These are phyloP conservation scores for Meleagris gallopavo DNA, from an alignment of 2,113 vertebrate genomes.

Conservation along the genomic window DNA sequence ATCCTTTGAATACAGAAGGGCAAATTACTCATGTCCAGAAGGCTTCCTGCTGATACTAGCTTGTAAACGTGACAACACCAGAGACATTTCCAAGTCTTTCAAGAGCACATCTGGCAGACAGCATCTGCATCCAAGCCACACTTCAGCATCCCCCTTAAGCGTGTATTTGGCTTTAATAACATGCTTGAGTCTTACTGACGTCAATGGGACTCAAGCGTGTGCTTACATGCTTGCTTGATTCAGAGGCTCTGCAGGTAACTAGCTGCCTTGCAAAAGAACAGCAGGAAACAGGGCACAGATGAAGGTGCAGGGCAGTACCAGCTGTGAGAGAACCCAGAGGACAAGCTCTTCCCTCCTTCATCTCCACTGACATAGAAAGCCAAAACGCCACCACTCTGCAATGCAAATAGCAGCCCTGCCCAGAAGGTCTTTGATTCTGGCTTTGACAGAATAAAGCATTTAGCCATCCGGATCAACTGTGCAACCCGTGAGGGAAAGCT, in stretches of 20 bases:
- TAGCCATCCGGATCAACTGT: neutral
- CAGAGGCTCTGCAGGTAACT: neutral
- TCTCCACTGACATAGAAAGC: neutral
- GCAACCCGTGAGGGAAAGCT: accelerated
- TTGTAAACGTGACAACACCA: constrained; percentile 36
- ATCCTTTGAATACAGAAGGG: neutral
- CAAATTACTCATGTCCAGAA: neutral
- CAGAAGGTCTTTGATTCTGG: neutral
- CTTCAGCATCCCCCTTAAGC: constrained; percentile 3
- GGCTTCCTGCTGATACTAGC: neutral
- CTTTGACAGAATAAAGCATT: neutral
- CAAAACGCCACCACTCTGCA: neutral
- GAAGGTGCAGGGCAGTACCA: neutral
- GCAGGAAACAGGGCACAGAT: neutral
- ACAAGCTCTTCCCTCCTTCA: neutral
- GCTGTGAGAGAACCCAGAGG: neutral
- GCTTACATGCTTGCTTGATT: neutral
- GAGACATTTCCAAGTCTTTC: constrained; percentile 5
- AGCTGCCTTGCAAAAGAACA: neutral
- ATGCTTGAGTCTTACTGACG: neutral
- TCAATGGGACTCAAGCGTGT: neutral
- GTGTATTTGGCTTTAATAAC: neutral
- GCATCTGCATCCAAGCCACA: neutral
- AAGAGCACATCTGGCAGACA: constrained; percentile 3
- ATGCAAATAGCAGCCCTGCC: neutral